phyloP scores from a whole-genome alignment of 2,113 vertebrate species.

The Probosciger aterrimus region DNA sequence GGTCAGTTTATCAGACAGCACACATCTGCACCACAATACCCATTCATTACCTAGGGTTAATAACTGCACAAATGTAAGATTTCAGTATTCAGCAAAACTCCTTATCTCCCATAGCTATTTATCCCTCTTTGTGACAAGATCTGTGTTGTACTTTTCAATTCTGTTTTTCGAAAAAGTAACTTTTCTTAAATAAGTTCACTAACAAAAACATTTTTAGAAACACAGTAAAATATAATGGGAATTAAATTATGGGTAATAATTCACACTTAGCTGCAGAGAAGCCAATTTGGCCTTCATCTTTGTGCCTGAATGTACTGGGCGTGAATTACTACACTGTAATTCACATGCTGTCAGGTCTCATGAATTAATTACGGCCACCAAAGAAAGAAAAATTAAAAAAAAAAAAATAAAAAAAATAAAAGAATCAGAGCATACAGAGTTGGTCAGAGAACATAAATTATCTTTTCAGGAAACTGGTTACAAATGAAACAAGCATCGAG shows the following conservation, averaged over 20 bases:
- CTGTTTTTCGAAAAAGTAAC: background rate
- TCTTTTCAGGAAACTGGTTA: background rate
- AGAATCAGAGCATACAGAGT: background rate
- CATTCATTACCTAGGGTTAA: background rate
- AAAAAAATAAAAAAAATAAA: background rate
- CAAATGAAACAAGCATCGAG: background rate
- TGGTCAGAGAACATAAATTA: background rate
- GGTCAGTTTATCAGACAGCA: background rate
- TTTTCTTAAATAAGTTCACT: background rate
- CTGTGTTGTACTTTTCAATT: background rate
- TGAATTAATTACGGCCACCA: background rate
- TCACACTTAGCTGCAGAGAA: slow-evolving; percentile 29
- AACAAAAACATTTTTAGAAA: slow-evolving; percentile 29
- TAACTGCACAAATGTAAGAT: background rate
- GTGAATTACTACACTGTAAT: slow-evolving; percentile 40
- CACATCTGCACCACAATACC: background rate
- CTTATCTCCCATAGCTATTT: background rate
- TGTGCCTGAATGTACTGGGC: slow-evolving; percentile 8
- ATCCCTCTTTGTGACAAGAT: background rate
- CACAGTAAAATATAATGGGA: slow-evolving; percentile 16
- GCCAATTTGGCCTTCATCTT: slow-evolving; percentile 54
- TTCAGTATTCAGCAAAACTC: background rate
- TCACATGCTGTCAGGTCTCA: slow-evolving; percentile 32
- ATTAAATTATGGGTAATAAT: slow-evolving; percentile 44
- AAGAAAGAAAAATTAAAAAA: background rate